Base-by-base conservation (phyloP, 2,888 invertebrate genomes). In the Parnassius glacialis region DNA sequence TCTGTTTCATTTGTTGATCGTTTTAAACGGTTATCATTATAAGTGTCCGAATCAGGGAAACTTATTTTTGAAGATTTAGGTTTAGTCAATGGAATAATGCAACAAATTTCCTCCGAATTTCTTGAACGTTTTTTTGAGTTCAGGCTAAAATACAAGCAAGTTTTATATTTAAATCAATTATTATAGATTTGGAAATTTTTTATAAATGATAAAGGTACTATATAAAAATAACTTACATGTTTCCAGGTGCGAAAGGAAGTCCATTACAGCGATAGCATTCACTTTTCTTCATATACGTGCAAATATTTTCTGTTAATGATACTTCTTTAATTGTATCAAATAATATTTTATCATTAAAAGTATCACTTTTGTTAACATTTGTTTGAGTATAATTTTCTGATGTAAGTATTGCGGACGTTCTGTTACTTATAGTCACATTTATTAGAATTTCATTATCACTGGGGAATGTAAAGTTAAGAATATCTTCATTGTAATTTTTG, bases 191-290 rank as follows among this genome's bases (percentile, higher is more conserved):
- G 34, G 34, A 34, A 34, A 34, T 7, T 20, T 20, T 20, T 20
- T 20, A 2, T 1, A 20, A 20, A 20, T 20, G 34, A 34, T 34
- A 34, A 34, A 34, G 7, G 7, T 34, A 34, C 12, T 7, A 44
- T 48, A 48, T 13, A n/a, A 10, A 41, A 56, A 25, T 57, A 64
- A 70, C 70, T 70, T 72, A 80, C 77, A 65, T 63, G 65, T 70
- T 65, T 43, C 66, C 65, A 58, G 71, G 59, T 57, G 71, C 65
- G 62, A 85, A 78, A 34, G 83, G 59, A n/a, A 79, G 57, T 20
- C 89, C 89, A 20, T 80, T 78, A 20, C 64, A 71, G 43, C 66
- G 68, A 59, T 69, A 67, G 66, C 90, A 90, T 63, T 83, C 78
- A 20, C 65, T 66, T 68, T 79, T 79, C 51, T 74, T 79, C 56